Conservation (phyloP, 2,113 vertebrate species). For the Camelus dromedarius region DNA sequence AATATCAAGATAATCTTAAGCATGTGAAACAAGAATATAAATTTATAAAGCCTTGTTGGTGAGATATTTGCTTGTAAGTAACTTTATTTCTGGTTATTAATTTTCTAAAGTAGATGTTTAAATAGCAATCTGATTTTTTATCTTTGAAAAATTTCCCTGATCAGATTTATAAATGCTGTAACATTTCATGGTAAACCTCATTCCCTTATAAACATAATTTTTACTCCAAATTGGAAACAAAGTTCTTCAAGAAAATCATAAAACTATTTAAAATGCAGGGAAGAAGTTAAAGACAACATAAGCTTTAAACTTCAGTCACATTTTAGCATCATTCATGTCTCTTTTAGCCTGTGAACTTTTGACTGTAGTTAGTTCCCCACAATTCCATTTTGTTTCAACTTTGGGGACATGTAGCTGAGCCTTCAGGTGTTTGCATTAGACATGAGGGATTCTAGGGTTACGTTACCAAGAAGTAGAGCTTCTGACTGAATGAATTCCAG, state of each 20-base stretch:
- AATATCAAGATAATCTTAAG: conserved; percentile 14
- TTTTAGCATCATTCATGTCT: background rate
- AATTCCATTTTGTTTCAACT: background rate
- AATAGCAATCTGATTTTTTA: background rate
- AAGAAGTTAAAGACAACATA: background rate
- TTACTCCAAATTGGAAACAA: background rate
- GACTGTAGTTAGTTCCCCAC: background rate
- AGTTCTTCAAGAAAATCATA: conserved; percentile 5
- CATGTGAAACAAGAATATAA: background rate
- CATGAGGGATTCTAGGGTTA: background rate
- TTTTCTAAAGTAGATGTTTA: conserved; percentile 49
- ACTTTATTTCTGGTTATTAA: background rate
- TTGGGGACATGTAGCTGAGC: background rate
- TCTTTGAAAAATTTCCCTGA: conserved; percentile 18
- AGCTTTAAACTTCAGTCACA: background rate
- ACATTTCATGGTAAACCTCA: background rate
- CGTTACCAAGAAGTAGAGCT: background rate
- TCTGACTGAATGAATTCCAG: background rate
- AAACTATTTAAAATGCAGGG: background rate
- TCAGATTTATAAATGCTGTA: background rate
- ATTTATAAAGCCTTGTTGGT: background rate
- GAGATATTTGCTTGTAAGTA: background rate
- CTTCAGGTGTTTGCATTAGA: background rate
- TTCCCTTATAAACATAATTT: background rate
- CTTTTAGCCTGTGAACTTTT: background rate